phyloP scores from a whole-genome alignment of 1,140 invertebrate genomes.

The Nasonia vitripennis region DNA sequence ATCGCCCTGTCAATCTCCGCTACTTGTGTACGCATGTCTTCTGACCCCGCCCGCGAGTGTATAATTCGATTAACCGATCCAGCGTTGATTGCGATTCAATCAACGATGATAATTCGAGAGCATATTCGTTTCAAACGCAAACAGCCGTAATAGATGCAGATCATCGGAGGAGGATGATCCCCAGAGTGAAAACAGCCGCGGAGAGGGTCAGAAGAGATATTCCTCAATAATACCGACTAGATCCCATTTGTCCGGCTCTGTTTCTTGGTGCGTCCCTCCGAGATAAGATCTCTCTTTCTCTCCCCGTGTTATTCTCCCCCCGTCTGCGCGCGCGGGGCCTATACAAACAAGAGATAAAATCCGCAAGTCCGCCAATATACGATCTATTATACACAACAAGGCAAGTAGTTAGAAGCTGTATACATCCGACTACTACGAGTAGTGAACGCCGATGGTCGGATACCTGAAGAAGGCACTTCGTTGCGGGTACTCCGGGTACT shows the following conservation, averaged over 20 bases:
- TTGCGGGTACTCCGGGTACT: neutral
- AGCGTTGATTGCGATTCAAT: neutral
- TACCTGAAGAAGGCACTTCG: conserved; percentile 71
- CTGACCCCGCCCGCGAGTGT: neutral
- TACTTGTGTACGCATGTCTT: neutral
- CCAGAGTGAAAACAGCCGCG: neutral
- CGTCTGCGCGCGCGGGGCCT: neutral
- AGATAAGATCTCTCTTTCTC: neutral
- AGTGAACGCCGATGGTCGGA: conserved; percentile 54
- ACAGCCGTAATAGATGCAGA: neutral
- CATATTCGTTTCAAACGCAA: neutral
- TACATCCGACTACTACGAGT: conserved; percentile 37
- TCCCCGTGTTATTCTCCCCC: neutral
- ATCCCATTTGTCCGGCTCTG: conserved; percentile 41
- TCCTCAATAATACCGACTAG: conserved; percentile 41
- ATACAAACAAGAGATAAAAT: conserved; percentile 16
- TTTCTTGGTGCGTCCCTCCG: neutral
- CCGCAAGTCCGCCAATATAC: neutral
- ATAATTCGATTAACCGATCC: too few relatives aligned
- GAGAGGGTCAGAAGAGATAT: neutral
- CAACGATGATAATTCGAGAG: too few relatives aligned
- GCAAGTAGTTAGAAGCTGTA: neutral
- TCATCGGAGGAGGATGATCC: neutral
- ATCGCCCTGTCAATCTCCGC: neutral
- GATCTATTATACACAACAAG: neutral